Percentiles rank a stretch among this genome's conserved stretches.
Conservation (phyloP, 2,888 invertebrate genomes). For the Caenorhabditis auriculariae region DNA sequence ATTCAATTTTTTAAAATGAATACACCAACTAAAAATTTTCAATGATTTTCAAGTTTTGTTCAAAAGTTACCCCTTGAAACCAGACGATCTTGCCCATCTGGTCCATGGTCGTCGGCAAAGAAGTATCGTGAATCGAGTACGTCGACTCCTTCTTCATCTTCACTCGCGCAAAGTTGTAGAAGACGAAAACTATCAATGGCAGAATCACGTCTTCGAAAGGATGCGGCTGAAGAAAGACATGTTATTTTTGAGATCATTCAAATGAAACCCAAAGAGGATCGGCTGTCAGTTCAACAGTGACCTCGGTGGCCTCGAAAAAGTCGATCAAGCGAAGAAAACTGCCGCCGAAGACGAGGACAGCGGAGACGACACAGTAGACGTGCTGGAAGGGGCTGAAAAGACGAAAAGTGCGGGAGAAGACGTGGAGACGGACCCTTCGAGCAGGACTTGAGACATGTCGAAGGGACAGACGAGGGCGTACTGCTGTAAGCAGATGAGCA, state of each 20-base stretch:
- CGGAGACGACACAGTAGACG: neutral
- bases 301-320: too few relatives aligned
- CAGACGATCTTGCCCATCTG: neutral
- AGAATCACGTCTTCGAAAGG: neutral
- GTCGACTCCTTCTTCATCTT: neutral
- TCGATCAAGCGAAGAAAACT: neutral
- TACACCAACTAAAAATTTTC: too few relatives aligned
- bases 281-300: too few relatives aligned
- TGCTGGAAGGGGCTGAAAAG: conserved; percentile 1
- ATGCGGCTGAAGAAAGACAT: neutral
- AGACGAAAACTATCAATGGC: neutral
- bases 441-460: neutral
- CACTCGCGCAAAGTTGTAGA: neutral
- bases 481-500: neutral
- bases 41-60: too few relatives aligned
- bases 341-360: neutral
- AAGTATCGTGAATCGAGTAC: neutral
- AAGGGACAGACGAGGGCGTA: neutral
- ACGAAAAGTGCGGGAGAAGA: too few relatives aligned
- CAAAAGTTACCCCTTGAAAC: neutral
- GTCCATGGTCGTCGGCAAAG: neutral
- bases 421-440: conserved; percentile 1
- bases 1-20: too few relatives aligned
- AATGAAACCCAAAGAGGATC: neutral
- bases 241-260: neutral